Conservation (phyloP, 2,797 vertebrate species). For the Trichosurus vulpecula region DNA sequence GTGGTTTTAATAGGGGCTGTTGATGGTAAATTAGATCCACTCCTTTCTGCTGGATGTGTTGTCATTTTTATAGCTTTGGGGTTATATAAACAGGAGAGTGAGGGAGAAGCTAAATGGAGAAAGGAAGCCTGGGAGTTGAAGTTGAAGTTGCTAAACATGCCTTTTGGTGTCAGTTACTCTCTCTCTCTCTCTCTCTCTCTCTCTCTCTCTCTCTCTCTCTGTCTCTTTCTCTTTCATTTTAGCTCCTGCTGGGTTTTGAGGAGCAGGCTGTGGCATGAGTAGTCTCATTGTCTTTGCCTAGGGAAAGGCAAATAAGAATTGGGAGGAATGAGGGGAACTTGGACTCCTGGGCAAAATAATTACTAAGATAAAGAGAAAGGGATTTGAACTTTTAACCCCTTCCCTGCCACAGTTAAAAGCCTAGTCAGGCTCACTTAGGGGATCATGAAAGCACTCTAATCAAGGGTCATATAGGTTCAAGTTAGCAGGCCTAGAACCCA, state of each 20-base stretch:
- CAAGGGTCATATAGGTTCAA: not conserved
- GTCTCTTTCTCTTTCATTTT: not conserved
- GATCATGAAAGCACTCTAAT: not conserved
- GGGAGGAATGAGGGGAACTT: not conserved
- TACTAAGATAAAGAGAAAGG: not conserved
- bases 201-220: no score
- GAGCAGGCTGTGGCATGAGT: not conserved
- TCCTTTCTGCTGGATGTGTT: slow-evolving; percentile 47
- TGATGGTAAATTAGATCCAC: slow-evolving; percentile 53
- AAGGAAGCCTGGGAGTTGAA: not conserved
- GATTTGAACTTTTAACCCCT: not conserved
- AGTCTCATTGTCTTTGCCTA: not conserved
- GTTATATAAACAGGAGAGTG: slow-evolving; percentile 39
- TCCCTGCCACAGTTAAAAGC: not conserved
- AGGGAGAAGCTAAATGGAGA: slow-evolving; percentile 1
- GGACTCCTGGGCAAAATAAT: not conserved
- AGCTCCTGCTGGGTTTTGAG: not conserved
- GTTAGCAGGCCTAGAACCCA: not conserved
- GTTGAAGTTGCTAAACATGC: not conserved
- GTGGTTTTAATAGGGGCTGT: slow-evolving; percentile 55
- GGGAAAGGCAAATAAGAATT: not conserved
- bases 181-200: no score
- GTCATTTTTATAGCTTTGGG: slow-evolving; percentile 66
- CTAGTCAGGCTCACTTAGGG: not conserved
- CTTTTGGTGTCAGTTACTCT: not conserved